Base-by-base conservation (phyloP, 2,113 vertebrate species). In the Nothoprocta pentlandii region DNA sequence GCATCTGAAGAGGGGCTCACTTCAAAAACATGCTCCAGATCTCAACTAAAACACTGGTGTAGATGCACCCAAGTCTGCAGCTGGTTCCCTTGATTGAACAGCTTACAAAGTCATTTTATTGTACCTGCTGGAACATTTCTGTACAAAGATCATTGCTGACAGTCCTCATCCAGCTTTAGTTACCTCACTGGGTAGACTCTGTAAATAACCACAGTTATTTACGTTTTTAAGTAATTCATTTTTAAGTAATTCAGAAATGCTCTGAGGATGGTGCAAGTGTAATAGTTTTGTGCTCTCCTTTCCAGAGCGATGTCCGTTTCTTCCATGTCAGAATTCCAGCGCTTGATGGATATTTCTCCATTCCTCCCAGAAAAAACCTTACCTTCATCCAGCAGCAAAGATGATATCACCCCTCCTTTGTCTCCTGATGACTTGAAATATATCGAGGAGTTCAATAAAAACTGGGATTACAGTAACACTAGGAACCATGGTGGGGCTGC, bases 251-350 rank as follows among this genome's bases (percentile, higher is more conserved):
- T 89, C 63, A 63, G 76, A 85, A 64, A 14, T 26, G 25, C 86
- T 6, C 14, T 39, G 36, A 39, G 54, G 22, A 70, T 91, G 84
- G 56, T 2, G 5, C 79, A 3, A 21, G 19, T 78, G 49, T 94
- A 44, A 90, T n/a, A 54, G 39, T 83, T 9, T 74, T 12, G 2
- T 56, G 2, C 69, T 91, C 39, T 74, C 10, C 32, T 95, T 84
- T 92, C 41, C 96, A 99, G 99, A 98, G 99, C 99, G 1, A 99
- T 99, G 97, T 99, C 99, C 0, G 99, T 99, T 84, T 99, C 99
- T 91, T 99, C 99, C 95, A 99, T 99, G 99, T 99, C 99, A 3
- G 99, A 99, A 96, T 99, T 99, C 97, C 99, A 99, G 95, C 98
- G 99, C 68, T 90, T 99, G 92, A 99, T 99, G 99, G 99, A 99